Base-by-base conservation (phyloP, 2,888 invertebrate species). In the Trachelus troglodyta region DNA sequence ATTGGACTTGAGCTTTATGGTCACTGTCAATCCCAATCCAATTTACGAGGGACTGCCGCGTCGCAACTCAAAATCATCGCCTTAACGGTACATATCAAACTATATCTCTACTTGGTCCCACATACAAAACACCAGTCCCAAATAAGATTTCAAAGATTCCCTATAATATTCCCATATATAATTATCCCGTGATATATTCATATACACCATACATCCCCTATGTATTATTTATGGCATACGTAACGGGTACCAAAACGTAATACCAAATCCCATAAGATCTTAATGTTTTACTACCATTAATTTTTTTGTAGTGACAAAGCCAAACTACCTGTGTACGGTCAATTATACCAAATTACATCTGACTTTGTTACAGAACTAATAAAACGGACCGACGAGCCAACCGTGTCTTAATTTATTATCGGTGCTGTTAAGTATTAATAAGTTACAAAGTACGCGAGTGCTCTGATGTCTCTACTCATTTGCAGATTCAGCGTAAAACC, bases 401-500 rank as follows among this genome's bases (percentile, higher is more conserved):
- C 56, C 56, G 2, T 23, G 23, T 23, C 23, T 56, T 56, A 56
- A 15, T 56, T 56, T 56, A 23, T 1, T 56, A 23, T 56, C 23
- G 6, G 56, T 23, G 56, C 56, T 56, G 23, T 6, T 9, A 23
- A 56, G 23, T 9, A 23, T 56, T 9, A 23, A 56, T 56, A 56
- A 56, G 2, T 9, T 23, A 56, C 9, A 37, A 37, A 37, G 23
- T 56, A 15, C 2, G 56, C 23, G 23, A 23, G 9, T 23, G 23
- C 23, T 23, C 23, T 9, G 56, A 23, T 23, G 3, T 82, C 81
- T 81, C 85, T 81, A 83, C 82, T 81, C 85, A 82, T 86, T 84
- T 85, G 84, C 83, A 81, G 85, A 83, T 87, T 84, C 86, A 83
- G 84, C 85, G 87, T 87, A 88, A 88, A 88, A 88, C 88, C 87